Evolutionary conservation across 2,888 invertebrate genomes (phyloP), one percentile per base, ranked within the genome.

Genomic region (Stenodema calcarata): DNA sequence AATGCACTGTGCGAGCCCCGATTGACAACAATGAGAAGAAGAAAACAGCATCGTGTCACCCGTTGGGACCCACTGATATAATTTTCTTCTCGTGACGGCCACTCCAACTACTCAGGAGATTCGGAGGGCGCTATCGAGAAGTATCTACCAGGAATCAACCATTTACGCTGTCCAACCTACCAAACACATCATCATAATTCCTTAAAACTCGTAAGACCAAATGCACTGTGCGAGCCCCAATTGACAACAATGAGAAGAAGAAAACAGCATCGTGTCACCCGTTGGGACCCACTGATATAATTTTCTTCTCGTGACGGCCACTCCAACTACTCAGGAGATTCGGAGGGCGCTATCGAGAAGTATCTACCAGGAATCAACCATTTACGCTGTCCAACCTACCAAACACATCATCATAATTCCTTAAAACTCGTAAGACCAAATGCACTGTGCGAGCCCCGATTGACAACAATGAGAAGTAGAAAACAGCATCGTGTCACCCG

Each of bases 271-370:
- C 70, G 70, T 69, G 82, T 69, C 82, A 82, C 82, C 82, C 82
- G 82, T 28, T 54, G 30, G 50, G 62, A 18, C 70, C 9, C 82
- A 82, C n/a, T 54, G 23, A 30, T 82, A 42, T 69, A 27, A 0
- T 82, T 30, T 82, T 9, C 82, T 82, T 82, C 82, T 70, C 82
- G 42, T 82, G 82, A 82, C 82, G 82, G 23, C 82, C 82, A 70
- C 69, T 42, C n/a, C 14, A 41, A 69, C 82, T 23, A 82, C 16
- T 28, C 11, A 70, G 4, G 12, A 14, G 50, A 11, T 2, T 42
- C 28, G 23, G 18, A 42, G 14, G 82, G 82, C 69, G 82, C 82
- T 82, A 69, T 69, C 69, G 69, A 82, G 82, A 82, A 82, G 82
- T 9, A 35, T 4, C 35, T 4, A 35, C 2, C 35, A 35, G 2